Evolutionary conservation across 2,888 invertebrate species (phyloP).

Genomic region (Cryptocephalus moraei): DNA sequence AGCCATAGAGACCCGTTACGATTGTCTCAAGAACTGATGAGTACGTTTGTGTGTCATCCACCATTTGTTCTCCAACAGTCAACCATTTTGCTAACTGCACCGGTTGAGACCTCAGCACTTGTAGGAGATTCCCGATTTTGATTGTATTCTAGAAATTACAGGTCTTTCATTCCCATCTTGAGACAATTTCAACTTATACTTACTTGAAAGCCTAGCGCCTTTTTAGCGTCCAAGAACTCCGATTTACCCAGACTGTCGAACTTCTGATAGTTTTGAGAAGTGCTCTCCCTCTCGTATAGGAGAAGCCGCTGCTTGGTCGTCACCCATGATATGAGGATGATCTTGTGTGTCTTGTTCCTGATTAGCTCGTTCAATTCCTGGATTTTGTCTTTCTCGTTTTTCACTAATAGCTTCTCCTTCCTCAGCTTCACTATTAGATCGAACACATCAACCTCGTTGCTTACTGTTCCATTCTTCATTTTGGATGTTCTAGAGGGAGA

Average conservation of each 20-base stretch:
- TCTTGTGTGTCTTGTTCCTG: constrained; percentile 43
- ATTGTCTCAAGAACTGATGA: constrained; percentile 44
- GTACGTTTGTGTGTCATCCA: constrained; percentile 25
- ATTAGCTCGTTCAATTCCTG: constrained; percentile 65
- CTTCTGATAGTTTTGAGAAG: constrained; percentile 64
- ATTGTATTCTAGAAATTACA: constrained; percentile 40
- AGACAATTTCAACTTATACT: constrained; percentile 38
- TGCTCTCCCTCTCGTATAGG: constrained; percentile 63
- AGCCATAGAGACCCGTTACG: constrained; percentile 60
- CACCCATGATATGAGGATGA: constrained; percentile 74
- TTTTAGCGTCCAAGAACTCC: constrained; percentile 70
- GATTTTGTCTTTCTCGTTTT: constrained; percentile 73
- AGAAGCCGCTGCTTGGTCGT: constrained; percentile 74
- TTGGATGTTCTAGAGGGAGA: neutral
- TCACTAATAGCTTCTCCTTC: constrained; percentile 79
- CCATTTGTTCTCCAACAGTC: constrained; percentile 52
- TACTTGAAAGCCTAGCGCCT: constrained; percentile 75
- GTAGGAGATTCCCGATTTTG: constrained; percentile 59
- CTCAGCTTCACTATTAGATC: constrained; percentile 61
- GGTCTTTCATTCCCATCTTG: constrained; percentile 32
- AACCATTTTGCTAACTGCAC: constrained; percentile 60
- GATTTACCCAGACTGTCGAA: constrained; percentile 53
- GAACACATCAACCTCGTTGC: constrained; percentile 25
- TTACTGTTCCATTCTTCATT: constrained; percentile 25
- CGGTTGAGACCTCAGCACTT: constrained; percentile 57